Evolutionary conservation across 2,113 vertebrate genomes (phyloP).

Genomic region (Dendrocopos noguchii): DNA sequence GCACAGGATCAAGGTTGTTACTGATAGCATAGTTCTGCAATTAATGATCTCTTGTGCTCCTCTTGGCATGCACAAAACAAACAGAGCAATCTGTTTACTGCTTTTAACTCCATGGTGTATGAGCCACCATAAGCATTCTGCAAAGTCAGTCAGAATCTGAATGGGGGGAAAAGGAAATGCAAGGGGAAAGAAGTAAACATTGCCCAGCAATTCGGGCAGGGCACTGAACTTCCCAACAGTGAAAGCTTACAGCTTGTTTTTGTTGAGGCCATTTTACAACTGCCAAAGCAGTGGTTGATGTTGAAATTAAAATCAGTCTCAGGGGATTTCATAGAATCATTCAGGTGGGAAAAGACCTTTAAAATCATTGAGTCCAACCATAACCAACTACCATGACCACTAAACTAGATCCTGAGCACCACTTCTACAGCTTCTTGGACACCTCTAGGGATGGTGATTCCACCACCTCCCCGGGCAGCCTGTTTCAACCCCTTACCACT

Average conservation of each 20-base stretch:
- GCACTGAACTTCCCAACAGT: neutral
- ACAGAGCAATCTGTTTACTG: neutral
- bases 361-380: too few species aligned
- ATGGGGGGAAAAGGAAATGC: neutral
- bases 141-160: neutral
- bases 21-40: neutral
- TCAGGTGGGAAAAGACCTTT: too few species aligned
- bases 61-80: neutral
- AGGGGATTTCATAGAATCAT: neutral
- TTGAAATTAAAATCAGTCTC: neutral
- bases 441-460: too few species aligned
- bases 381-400: too few species aligned
- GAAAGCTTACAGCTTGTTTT: neutral
- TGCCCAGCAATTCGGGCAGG: neutral
- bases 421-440: too few species aligned
- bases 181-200: neutral
- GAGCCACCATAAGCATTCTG: neutral
- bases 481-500: too few species aligned
- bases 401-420: too few species aligned
- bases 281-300: neutral
- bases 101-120: neutral
- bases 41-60: conserved; percentile 12
- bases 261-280: rapidly evolving
- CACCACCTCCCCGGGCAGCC: too few species aligned
- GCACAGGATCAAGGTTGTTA: neutral